Evolutionary conservation across 2,888 invertebrate genomes (phyloP), one percentile per base, ranked within the genome.

Genomic region (Heliconius erato): DNA sequence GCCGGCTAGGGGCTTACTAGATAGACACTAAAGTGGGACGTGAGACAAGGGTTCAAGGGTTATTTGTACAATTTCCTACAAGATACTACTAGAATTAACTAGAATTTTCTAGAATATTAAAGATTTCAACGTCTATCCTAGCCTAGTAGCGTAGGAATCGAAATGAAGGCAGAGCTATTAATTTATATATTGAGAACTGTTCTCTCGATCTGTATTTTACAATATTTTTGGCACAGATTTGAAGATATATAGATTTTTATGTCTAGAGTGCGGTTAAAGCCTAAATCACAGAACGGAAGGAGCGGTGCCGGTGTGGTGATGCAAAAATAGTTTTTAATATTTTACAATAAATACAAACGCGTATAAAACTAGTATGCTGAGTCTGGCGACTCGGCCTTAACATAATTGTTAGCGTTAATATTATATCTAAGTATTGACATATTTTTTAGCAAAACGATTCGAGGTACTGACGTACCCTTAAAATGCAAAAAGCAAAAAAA

Each of bases 221-320:
- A 86, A 86, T 89, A 88, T 85, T 91, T 94, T 95, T 95, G 95
- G 95, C 95, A 95, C 95, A 94, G 92, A 91, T 87, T 89, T 91
- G 90, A 89, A 87, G 85, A 86, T 87, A 88, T 89, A 88, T 63
- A 63, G 63, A 63, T 63, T n/a, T 89, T 89, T 87, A 89, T 87
- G 79, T 91, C 93, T 92, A 89, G 89, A 90, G 93, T 91, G 90
- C 89, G 86, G 85, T 85, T 92, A 92, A 94, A 92, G 93, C 92
- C 94, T 95, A 95, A 92, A 94, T 95, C 94, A 95, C 95, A 95
- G 95, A 94, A 93, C 92, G 91, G 92, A 94, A 93, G 92, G 92
- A 91, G 92, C 92, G 91, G 93, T 94, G 95, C 93, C 85, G 90
- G 91, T 90, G 91, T 88, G 85, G 91, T 92, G 92, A 92, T 95